These are phyloP conservation scores for Apistogramma diplotaenia DNA, from an alignment of 2,113 vertebrate genomes.

Conservation along the genomic window DNA sequence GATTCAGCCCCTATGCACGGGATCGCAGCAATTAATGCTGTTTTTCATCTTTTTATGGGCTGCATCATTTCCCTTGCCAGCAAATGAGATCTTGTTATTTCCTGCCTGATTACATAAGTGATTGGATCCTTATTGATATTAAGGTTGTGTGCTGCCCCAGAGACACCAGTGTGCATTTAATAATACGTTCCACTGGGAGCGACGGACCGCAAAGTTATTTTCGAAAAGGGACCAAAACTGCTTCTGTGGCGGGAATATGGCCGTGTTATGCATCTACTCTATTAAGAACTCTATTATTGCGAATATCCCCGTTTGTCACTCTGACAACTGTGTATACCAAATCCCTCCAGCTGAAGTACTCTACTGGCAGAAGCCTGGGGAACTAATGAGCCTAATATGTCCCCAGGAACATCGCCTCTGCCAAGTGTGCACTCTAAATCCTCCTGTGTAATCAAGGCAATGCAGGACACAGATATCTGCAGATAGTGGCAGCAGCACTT, in stretches of 20 bases:
- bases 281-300: constrained; percentile 42
- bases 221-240: constrained; percentile 16
- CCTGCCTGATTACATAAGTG: constrained; percentile 60
- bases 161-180: constrained; percentile 31
- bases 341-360: constrained; percentile 4
- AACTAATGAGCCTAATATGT: constrained; percentile 58
- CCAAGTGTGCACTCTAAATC: constrained; percentile 58
- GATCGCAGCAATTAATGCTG: background rate
- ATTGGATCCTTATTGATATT: constrained; percentile 48
- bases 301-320: constrained; percentile 35
- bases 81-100: constrained; percentile 59
- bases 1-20: background rate
- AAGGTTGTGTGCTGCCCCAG: constrained; percentile 48
- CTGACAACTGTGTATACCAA: constrained; percentile 7
- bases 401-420: constrained; percentile 44
- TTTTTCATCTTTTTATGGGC: constrained; percentile 26
- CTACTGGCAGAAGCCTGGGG: constrained; percentile 19
- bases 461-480: constrained; percentile 49
- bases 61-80: constrained; percentile 25
- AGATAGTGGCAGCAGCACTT: constrained; percentile 25
- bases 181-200: constrained; percentile 25
- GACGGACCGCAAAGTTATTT: constrained; percentile 24
- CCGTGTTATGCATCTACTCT: constrained; percentile 23
- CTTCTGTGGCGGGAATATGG: constrained; percentile 9
- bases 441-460: constrained; percentile 57